Percentiles rank a stretch among this genome's conserved stretches.
phyloP scores from a whole-genome alignment of 2,113 vertebrate genomes.

The Speoplatyrhinus poulsoni region DNA sequence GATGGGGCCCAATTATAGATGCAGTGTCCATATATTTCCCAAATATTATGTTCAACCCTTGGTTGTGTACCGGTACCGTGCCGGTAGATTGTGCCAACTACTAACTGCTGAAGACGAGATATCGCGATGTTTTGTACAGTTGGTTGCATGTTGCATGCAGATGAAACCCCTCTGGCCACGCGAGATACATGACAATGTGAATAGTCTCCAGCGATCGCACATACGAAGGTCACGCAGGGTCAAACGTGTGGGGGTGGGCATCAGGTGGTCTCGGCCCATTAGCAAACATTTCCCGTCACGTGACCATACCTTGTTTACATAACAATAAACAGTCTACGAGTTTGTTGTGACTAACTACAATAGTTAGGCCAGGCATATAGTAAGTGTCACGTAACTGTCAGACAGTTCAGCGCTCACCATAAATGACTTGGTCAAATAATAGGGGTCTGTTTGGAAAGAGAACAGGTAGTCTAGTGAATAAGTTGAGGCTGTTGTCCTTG shows the following conservation, averaged over 20 bases:
- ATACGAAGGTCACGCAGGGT: slow-evolving; percentile 70
- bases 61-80: too few species aligned
- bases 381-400: too few species aligned
- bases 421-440: too few species aligned
- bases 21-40: too few species aligned
- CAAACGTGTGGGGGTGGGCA: slow-evolving; percentile 11
- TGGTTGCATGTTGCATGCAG: slow-evolving; percentile 3
- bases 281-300: slow-evolving; percentile 17
- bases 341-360: slow-evolving; percentile 60
- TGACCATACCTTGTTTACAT: slow-evolving; percentile 45
- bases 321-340: slow-evolving; percentile 31
- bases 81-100: too few species aligned
- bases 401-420: neutral
- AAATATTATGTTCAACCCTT: too few species aligned
- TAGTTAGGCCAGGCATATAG: slow-evolving; percentile 4
- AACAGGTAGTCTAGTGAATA: neutral
- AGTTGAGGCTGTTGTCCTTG: slow-evolving; percentile 8
- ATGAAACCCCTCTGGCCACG: slow-evolving; percentile 4
- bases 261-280: slow-evolving; percentile 26
- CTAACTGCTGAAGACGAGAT: too few species aligned
- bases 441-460: slow-evolving; percentile 6
- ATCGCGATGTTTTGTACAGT: neutral
- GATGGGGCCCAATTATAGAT: too few species aligned
- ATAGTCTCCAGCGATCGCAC: slow-evolving; percentile 11
- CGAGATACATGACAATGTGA: slow-evolving; percentile 60